Conservation (phyloP, 2,888 invertebrate species). For the Ischnura elegans region DNA sequence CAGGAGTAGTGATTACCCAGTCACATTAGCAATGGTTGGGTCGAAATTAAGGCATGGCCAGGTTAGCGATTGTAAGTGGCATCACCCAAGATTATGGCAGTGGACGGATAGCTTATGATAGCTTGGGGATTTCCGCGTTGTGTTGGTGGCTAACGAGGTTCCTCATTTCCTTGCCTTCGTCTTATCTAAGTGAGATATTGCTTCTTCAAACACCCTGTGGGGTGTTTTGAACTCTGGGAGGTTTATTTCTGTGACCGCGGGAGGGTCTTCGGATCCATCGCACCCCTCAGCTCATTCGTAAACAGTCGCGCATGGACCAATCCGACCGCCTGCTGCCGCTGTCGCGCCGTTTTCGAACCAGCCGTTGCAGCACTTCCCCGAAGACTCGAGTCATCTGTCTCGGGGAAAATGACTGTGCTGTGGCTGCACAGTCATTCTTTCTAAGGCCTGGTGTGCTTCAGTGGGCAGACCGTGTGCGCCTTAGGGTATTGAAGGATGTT, state of each 20-base stretch:
- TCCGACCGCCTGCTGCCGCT: background rate
- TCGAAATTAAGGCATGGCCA: background rate
- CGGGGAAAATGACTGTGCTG: background rate
- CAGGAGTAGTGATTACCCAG: background rate
- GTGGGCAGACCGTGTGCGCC: too few relatives aligned
- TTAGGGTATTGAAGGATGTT: background rate
- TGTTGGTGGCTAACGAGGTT: background rate
- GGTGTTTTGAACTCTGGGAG: background rate
- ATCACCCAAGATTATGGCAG: too few relatives aligned
- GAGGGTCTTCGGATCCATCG: background rate
- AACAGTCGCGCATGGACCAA: slow-evolving; percentile 19
- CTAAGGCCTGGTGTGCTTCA: too few relatives aligned
- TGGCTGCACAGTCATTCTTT: background rate
- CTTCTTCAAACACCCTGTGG: background rate
- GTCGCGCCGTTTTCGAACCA: background rate
- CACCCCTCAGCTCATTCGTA: slow-evolving; percentile 23
- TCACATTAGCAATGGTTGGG: background rate
- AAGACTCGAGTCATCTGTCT: background rate
- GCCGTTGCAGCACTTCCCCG: background rate
- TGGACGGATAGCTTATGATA: background rate
- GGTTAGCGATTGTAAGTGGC: background rate
- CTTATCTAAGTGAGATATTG: background rate
- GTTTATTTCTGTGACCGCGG: slow-evolving; percentile 27
- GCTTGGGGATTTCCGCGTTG: background rate
- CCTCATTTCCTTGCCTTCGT: background rate